phyloP scores from a whole-genome alignment of 2,113 vertebrate genomes.

The Protobothrops mucrosquamatus region DNA sequence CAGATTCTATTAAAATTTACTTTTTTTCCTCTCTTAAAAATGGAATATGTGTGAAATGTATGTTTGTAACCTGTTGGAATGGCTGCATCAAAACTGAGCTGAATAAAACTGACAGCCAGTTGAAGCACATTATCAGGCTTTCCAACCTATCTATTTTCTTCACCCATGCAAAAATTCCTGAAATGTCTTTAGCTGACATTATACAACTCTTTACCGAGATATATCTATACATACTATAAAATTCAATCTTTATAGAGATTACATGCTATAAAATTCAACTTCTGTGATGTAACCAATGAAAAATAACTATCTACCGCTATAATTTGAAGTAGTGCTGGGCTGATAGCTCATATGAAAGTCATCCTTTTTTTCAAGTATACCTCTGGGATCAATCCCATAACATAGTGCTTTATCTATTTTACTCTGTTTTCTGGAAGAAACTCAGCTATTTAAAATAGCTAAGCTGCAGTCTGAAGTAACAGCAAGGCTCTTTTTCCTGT shows the following conservation, averaged over 20 bases:
- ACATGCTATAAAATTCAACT: not conserved
- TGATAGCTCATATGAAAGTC: not conserved
- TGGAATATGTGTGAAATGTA: not conserved
- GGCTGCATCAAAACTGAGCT: constrained; percentile 22
- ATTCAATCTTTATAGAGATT: not conserved
- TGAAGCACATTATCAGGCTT: constrained; percentile 21
- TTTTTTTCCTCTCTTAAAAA: not conserved
- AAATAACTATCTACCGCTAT: not conserved
- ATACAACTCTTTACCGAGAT: not conserved
- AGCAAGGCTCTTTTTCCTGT: not conserved
- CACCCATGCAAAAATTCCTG: constrained; percentile 18
- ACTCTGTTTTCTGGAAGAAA: not conserved
- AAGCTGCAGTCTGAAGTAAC: not conserved
- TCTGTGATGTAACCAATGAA: not conserved
- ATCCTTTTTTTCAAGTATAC: not conserved
- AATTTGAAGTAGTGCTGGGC: not conserved
- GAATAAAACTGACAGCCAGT: constrained; percentile 26
- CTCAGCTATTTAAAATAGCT: not conserved
- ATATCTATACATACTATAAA: not conserved
- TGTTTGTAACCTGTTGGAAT: constrained; percentile 31
- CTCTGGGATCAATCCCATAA: not conserved
- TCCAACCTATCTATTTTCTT: not conserved
- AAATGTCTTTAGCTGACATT: constrained; percentile 31
- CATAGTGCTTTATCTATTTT: no score
- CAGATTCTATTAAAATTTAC: constrained; percentile 28